Conservation (phyloP, 1,140 invertebrate genomes). For the Nomia melanderi region DNA sequence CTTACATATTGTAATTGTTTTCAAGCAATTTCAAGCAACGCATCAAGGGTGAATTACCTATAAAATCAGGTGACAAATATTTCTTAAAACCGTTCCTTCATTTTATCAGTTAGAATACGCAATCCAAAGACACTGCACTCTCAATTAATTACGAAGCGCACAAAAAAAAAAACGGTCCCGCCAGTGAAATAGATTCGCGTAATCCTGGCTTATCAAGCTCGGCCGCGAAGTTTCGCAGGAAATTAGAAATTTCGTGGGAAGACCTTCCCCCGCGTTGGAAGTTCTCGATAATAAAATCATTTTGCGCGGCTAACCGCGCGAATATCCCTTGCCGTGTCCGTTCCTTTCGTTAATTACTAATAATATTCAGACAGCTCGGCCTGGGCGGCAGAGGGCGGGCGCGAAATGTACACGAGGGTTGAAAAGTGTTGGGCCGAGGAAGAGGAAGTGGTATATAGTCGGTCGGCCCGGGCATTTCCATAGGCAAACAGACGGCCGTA, state of each 20-base stretch:
- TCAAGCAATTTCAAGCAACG: too few species aligned
- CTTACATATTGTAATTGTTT: too few species aligned
- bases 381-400: neutral
- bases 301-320: constrained; percentile 1
- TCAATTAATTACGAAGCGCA: too few species aligned
- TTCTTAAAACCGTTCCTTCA: too few species aligned
- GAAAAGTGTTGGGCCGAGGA: constrained; percentile 30
- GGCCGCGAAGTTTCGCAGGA: neutral
- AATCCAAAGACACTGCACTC: too few species aligned
- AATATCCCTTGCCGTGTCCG: constrained; percentile 7
- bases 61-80: too few species aligned
- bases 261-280: neutral
- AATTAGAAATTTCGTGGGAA: constrained; percentile 7
- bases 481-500: constrained; percentile 77
- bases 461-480: constrained; percentile 74
- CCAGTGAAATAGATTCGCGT: neutral
- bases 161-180: too few species aligned
- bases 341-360: constrained; percentile 79
- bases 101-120: too few species aligned
- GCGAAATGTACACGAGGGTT: constrained; percentile 41
- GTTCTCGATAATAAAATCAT: constrained; percentile 44
- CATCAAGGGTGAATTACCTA: too few species aligned
- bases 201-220: neutral
- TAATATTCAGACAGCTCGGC: constrained; percentile 78
- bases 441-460: constrained; percentile 36